phyloP scores from a whole-genome alignment of 2,888 invertebrate species.

The Conomelus anceps region DNA sequence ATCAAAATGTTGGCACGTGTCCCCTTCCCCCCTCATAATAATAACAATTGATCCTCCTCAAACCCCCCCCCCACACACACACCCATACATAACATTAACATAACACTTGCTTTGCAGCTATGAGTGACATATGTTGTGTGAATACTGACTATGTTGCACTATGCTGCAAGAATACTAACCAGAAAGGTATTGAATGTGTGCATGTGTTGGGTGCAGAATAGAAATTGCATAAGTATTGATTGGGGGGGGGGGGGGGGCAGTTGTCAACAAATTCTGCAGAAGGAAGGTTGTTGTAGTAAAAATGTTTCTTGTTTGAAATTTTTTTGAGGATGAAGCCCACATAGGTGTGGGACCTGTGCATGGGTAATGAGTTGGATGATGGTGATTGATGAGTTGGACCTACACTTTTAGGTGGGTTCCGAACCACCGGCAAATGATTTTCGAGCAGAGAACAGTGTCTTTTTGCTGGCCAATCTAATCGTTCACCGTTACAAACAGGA shows the following conservation, averaged over 20 bases:
- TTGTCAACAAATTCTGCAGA: not conserved
- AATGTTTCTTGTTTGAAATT: not conserved
- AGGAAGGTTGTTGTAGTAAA: not conserved
- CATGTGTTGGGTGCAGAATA: not conserved
- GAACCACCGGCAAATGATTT: too few species aligned
- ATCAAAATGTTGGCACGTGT: not conserved
- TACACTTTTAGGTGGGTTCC: too few species aligned
- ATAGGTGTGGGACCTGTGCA: too few species aligned
- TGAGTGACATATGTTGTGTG: not conserved
- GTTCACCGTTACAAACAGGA: too few species aligned
- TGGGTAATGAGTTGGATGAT: too few species aligned
- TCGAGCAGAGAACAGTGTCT: too few species aligned
- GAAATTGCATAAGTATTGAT: not conserved
- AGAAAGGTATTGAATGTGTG: not conserved
- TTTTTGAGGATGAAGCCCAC: too few species aligned
- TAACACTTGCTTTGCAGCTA: not conserved
- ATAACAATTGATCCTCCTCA: not conserved
- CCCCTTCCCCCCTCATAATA: not conserved
- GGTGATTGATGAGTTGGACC: too few species aligned
- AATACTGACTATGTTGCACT: not conserved
- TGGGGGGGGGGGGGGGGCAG: not conserved
- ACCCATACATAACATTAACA: not conserved
- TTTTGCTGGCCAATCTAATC: too few species aligned
- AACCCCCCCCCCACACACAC: too few species aligned
- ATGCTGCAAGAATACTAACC: not conserved